Evolutionary conservation across 2,888 invertebrate genomes (phyloP).

Genomic region (Camponotus fellah): DNA sequence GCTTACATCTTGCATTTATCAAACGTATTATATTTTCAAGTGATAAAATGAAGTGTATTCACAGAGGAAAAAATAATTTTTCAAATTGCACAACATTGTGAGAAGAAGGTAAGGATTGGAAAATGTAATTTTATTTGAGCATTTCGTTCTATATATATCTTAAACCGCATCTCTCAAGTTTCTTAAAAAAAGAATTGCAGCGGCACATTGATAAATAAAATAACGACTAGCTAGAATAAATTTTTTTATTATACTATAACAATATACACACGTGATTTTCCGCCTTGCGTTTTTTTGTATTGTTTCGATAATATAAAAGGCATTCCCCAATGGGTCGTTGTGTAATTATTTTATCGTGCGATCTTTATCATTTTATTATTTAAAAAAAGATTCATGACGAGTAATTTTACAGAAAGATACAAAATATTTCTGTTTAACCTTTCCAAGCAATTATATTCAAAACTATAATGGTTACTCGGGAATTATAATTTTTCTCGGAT

Average conservation of each 20-base stretch:
- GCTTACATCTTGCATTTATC: background rate
- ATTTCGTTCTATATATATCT: background rate
- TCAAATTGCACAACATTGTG: background rate
- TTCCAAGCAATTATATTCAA: background rate
- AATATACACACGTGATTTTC: constrained; percentile 23
- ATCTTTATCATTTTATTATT: constrained; percentile 25
- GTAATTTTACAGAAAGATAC: background rate
- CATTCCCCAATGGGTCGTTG: constrained; percentile 36
- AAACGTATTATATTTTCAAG: background rate
- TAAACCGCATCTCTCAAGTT: background rate
- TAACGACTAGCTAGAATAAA: constrained; percentile 40
- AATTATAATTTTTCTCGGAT: background rate
- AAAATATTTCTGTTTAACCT: background rate
- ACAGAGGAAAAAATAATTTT: background rate
- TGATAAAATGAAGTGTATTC: background rate
- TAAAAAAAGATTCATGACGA: constrained; percentile 38
- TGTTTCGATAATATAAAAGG: constrained; percentile 53
- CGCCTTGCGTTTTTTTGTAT: constrained; percentile 33
- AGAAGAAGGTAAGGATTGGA: background rate
- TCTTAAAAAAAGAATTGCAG: background rate
- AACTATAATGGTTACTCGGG: background rate
- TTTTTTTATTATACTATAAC: constrained; percentile 32
- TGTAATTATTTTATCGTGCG: constrained; percentile 23
- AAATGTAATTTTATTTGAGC: background rate
- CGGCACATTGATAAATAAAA: background rate